Conservation (phyloP, 2,797 vertebrate species). For the Phalloptychus januarius region DNA sequence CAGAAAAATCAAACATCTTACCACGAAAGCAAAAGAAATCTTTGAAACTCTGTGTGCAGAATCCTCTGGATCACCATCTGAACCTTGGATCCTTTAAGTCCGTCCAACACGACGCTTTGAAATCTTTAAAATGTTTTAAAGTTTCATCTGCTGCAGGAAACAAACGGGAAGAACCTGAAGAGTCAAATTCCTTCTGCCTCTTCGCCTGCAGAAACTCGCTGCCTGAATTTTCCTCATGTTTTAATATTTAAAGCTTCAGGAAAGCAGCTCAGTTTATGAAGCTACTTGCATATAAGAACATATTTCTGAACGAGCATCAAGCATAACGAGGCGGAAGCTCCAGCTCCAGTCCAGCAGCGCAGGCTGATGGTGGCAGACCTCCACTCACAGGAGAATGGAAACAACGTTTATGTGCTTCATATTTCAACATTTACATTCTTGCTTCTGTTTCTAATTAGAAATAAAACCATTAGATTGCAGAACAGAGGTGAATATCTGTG, state of each 20-base stretch:
- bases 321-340: neutral
- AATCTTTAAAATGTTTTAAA: too few species aligned
- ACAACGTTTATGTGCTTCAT: neutral
- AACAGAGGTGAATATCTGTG: neutral
- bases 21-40: neutral
- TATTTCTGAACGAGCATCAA: neutral
- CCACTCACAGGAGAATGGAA: too few species aligned
- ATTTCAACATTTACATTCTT: neutral
- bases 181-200: too few species aligned
- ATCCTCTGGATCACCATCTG: neutral
- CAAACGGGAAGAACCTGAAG: too few species aligned
- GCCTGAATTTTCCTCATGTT: neutral
- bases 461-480: neutral
- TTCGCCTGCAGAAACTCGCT: neutral
- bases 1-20: neutral
- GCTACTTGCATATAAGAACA: neutral
- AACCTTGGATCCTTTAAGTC: neutral
- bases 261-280: neutral
- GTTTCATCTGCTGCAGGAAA: too few species aligned
- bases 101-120: neutral
- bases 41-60: neutral
- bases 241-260: neutral
- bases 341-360: neutral
- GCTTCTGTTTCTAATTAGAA: neutral
- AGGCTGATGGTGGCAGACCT: too few species aligned